phyloP scores from a whole-genome alignment of 2,113 vertebrate species.

The Toxotes jaculatrix region DNA sequence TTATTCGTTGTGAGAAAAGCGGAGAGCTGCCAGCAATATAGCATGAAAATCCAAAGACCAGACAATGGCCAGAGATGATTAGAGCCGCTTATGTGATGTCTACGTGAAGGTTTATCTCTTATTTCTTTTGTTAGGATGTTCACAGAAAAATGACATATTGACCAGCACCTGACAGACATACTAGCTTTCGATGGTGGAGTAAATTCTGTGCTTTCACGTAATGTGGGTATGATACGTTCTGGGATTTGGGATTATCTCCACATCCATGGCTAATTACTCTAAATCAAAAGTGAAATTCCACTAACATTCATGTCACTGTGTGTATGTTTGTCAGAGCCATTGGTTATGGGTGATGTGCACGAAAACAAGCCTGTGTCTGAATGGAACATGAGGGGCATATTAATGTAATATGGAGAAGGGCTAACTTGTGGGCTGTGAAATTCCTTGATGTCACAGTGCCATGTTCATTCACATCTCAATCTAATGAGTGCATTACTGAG shows the following conservation, averaged over 20 bases:
- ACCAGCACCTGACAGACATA: slow-evolving; percentile 32
- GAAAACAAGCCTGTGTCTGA: slow-evolving; percentile 65
- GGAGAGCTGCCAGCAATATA: slow-evolving; percentile 35
- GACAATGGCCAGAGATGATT: slow-evolving; percentile 19
- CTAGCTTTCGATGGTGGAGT: slow-evolving; percentile 12
- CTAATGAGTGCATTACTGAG: slow-evolving; percentile 72
- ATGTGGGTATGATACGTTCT: background rate
- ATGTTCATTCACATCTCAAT: slow-evolving; percentile 69
- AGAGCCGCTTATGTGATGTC: slow-evolving; percentile 4
- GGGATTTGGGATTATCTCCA: slow-evolving; percentile 10
- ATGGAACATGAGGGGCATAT: slow-evolving; percentile 80
- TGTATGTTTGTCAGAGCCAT: slow-evolving; percentile 59
- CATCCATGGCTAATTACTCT: slow-evolving; percentile 20
- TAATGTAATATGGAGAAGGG: slow-evolving; percentile 72
- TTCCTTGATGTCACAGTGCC: slow-evolving; percentile 73
- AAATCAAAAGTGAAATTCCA: slow-evolving; percentile 47
- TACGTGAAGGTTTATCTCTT: background rate
- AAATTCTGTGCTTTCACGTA: slow-evolving; percentile 7
- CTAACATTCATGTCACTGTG: slow-evolving; percentile 37
- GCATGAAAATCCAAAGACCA: slow-evolving; percentile 28
- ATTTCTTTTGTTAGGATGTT: slow-evolving; percentile 22
- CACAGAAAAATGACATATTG: slow-evolving; percentile 15
- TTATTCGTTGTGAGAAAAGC: slow-evolving; percentile 56
- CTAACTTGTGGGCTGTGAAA: slow-evolving; percentile 69
- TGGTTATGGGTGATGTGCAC: slow-evolving; percentile 59